Conservation (phyloP, 1,140 invertebrate genomes). For the Hylyphantes graminicola region DNA sequence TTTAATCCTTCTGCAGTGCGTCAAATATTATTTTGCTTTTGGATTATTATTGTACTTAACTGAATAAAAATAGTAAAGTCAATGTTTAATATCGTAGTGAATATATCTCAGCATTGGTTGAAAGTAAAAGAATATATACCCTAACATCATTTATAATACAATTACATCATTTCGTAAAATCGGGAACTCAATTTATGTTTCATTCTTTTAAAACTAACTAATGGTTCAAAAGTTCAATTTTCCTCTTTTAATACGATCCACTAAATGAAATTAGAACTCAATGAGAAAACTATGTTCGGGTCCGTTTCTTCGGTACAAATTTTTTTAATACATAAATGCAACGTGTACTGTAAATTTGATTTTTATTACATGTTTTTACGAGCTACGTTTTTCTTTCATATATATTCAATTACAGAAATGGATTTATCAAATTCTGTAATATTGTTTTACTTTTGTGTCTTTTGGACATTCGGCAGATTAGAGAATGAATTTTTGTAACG, state of each 20-base stretch:
- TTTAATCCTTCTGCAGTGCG: too few relatives aligned
- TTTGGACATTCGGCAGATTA: slow-evolving; percentile 40
- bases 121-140: too few relatives aligned
- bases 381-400: slow-evolving; percentile 23
- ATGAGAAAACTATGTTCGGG: slow-evolving; percentile 54
- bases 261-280: slow-evolving; percentile 54
- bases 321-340: slow-evolving; percentile 31
- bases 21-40: too few relatives aligned
- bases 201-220: slow-evolving; percentile 31
- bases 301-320: slow-evolving; percentile 20
- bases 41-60: too few relatives aligned
- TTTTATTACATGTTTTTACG: slow-evolving; percentile 58
- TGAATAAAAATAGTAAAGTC: too few relatives aligned
- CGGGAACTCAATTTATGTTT: background rate
- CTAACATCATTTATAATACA: too few relatives aligned
- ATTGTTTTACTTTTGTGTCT: slow-evolving; percentile 22
- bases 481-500: slow-evolving; percentile 43
- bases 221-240: slow-evolving; percentile 13
- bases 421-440: slow-evolving; percentile 55
- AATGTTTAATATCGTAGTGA: too few relatives aligned
- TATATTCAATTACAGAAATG: slow-evolving; percentile 60
- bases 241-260: slow-evolving; percentile 50
- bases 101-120: too few relatives aligned
- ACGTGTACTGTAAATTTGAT: slow-evolving; percentile 58
- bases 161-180: too few relatives aligned